These are phyloP conservation scores for Notodonta dromedarius DNA, from an alignment of 2,888 invertebrate species.

Conservation along the genomic window DNA sequence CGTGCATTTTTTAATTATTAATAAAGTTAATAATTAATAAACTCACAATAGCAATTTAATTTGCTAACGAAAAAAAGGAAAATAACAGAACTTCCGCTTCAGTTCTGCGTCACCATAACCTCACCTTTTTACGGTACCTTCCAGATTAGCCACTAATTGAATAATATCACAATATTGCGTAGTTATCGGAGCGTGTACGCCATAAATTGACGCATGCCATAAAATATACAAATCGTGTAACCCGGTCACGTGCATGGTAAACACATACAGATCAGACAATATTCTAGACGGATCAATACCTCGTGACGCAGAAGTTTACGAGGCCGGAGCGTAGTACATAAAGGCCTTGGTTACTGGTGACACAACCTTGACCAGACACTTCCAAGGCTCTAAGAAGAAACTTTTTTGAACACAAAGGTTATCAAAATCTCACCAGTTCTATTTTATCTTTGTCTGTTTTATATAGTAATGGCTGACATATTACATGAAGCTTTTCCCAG, in stretches of 20 bases:
- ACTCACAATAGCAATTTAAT: no score
- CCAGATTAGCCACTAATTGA: neutral
- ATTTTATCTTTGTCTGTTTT: no score
- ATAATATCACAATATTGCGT: conserved; percentile 29
- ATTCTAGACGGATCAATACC: conserved; percentile 51
- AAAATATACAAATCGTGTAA: conserved; percentile 20
- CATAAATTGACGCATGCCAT: conserved; percentile 13
- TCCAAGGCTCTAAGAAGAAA: neutral
- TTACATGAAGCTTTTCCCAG: no score
- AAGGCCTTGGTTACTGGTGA: conserved; percentile 18
- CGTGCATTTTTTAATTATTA: neutral
- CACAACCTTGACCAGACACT: conserved; percentile 16
- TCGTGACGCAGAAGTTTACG: conserved; percentile 23
- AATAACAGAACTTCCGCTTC: no score
- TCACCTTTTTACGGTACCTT: no score
- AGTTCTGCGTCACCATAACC: no score
- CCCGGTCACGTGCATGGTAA: conserved; percentile 33
- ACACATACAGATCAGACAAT: conserved; percentile 42
- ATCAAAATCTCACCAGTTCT: no score
- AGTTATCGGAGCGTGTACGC: conserved; percentile 18
- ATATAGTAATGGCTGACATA: no score
- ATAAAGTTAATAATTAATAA: no score
- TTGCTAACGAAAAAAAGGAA: no score
- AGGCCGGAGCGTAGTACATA: conserved; percentile 12
- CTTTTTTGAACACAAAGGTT: neutral